phyloP scores from a whole-genome alignment of 2,113 vertebrate genomes.

The Ardeotis arabs region DNA sequence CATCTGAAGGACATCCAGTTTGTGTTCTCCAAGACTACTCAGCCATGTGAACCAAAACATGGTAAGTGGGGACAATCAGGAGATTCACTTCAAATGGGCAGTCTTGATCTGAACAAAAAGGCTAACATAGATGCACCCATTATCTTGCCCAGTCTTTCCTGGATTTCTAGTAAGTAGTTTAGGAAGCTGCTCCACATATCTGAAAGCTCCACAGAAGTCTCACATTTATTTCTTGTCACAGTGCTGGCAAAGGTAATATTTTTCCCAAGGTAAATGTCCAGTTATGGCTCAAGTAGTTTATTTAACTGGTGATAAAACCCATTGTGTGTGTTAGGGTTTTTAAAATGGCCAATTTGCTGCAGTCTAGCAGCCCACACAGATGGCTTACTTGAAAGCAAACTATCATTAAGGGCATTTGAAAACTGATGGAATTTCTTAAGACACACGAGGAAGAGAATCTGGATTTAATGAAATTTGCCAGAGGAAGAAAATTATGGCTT shows the following conservation, averaged over 20 bases:
- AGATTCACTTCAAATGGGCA: not conserved
- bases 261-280: not conserved
- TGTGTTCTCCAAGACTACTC: not conserved
- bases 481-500: not conserved
- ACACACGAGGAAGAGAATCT: not conserved
- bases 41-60: not conserved
- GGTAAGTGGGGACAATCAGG: not conserved
- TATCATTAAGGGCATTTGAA: not conserved
- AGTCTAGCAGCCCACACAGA: not conserved
- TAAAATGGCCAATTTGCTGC: not conserved
- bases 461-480: not conserved
- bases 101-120: not conserved
- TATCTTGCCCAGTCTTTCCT: not conserved
- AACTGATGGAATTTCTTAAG: not conserved
- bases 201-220: not conserved
- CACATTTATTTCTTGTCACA: not conserved
- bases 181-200: not conserved
- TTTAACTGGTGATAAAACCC: conserved; percentile 2
- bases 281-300: not conserved
- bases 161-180: not conserved
- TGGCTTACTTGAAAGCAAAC: not conserved
- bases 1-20: not conserved
- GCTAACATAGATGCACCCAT: not conserved
- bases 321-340: not conserved
- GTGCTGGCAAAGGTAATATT: not conserved